phyloP scores from a whole-genome alignment of 2,113 vertebrate species.

The Corythornis madagascariensis region DNA sequence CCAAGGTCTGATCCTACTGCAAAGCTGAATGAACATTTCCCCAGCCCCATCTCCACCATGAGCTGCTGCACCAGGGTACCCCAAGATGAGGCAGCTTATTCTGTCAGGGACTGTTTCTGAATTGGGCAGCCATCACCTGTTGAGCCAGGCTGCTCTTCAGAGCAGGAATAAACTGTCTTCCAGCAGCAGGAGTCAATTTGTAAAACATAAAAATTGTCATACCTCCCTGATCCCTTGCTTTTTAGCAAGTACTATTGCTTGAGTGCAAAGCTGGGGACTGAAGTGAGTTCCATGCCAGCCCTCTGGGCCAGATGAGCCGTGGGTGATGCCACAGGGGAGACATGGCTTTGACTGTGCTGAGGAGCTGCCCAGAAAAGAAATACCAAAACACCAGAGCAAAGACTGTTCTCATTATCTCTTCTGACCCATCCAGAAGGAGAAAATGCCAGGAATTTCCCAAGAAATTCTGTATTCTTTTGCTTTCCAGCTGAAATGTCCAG shows the following conservation, averaged over 20 bases:
- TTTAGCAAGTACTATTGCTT: not conserved
- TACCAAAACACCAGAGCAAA: not conserved
- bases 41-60: not conserved
- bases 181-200: not conserved
- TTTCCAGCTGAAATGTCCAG: not conserved
- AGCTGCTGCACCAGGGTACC: not conserved
- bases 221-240: rapidly evolving
- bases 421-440: not conserved
- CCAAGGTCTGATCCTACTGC: not conserved
- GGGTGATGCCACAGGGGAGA: rapidly evolving
- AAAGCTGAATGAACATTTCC: not conserved
- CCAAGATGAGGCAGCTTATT: rapidly evolving
- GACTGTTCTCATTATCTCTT: not conserved
- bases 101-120: not conserved
- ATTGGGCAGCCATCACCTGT: not conserved
- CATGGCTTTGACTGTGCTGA: not conserved
- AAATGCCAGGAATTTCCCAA: conserved; percentile 36
- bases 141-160: not conserved
- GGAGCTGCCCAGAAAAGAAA: not conserved
- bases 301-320: rapidly evolving
- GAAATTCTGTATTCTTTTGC: not conserved
- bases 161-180: not conserved
- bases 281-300: not conserved
- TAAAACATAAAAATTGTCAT: not conserved
- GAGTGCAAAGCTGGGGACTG: not conserved